Conservation (phyloP, 1,140 invertebrate species). For the Oncopodura yosiiana region DNA sequence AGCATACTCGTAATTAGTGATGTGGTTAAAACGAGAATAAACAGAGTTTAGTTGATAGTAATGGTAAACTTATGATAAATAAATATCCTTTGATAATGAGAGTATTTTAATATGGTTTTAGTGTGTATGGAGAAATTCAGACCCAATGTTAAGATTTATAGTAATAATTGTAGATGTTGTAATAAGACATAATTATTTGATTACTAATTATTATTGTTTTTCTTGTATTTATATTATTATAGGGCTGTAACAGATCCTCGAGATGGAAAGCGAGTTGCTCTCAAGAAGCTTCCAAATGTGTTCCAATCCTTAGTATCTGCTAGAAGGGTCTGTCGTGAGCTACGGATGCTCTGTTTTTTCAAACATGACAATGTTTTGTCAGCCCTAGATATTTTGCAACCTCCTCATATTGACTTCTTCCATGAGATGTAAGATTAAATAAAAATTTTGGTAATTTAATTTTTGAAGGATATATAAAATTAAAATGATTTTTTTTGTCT, state of each 20-base stretch:
- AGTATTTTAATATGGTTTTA: not conserved
- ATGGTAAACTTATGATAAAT: not conserved
- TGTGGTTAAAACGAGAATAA: too few relatives aligned
- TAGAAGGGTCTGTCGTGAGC: slow-evolving; percentile 94
- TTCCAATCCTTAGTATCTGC: slow-evolving; percentile 98
- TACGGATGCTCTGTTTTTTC: slow-evolving; percentile 99
- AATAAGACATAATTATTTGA: not conserved
- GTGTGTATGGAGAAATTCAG: not conserved
- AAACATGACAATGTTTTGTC: slow-evolving; percentile 98
- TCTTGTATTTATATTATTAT: slow-evolving; percentile 40
- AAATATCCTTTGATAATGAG: not conserved
- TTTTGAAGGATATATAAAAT: not conserved
- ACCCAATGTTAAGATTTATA: not conserved
- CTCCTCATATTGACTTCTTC: slow-evolving; percentile 94
- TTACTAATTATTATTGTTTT: slow-evolving; percentile 2
- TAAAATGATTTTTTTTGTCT: not conserved
- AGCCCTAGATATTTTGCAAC: slow-evolving; percentile 89
- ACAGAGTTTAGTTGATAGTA: too few relatives aligned
- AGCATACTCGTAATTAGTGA: too few relatives aligned
- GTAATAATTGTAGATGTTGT: not conserved
- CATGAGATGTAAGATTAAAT: slow-evolving; percentile 98
- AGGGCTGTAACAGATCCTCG: slow-evolving; percentile 99
- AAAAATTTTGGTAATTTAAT: slow-evolving; percentile 4
- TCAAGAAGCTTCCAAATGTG: slow-evolving; percentile 99
- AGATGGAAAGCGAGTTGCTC: slow-evolving; percentile 89